A percentile compares a stretch with the other conserved stretches of the same genome.
Evolutionary conservation across 1,140 invertebrate species (phyloP).

Genomic region (Drosophila equinoxialis): DNA sequence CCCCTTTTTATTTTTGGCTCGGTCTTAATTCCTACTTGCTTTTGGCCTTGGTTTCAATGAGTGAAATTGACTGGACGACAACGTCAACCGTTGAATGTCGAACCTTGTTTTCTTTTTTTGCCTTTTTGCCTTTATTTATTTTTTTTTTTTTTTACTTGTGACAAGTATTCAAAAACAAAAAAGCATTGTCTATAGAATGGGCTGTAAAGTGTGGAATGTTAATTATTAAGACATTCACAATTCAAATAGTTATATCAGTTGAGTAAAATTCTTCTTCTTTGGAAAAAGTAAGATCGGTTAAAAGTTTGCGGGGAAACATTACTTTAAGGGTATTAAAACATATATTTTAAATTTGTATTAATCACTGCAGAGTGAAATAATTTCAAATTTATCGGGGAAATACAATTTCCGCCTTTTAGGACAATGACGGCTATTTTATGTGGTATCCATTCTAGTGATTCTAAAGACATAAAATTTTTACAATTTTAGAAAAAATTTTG

Average conservation of each 20-base stretch:
- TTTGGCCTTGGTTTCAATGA: conserved; percentile 22
- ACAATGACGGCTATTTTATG: too few species aligned
- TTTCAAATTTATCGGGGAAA: too few species aligned
- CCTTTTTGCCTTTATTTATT: neutral
- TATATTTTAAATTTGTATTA: too few species aligned
- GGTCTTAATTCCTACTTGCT: conserved; percentile 48
- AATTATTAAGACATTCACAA: neutral
- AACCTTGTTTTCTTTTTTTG: neutral
- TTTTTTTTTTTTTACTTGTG: too few species aligned
- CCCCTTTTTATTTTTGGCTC: neutral
- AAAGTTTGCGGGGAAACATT: too few species aligned
- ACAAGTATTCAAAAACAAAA: neutral
- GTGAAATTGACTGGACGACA: conserved; percentile 31
- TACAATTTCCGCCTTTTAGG: too few species aligned
- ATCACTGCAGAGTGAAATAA: too few species aligned
- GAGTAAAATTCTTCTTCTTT: neutral
- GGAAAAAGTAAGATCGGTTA: neutral
- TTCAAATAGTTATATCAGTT: neutral
- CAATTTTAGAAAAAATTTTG: too few species aligned
- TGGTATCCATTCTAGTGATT: too few species aligned
- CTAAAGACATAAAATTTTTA: too few species aligned
- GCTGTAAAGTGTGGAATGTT: neutral
- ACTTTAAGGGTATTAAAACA: too few species aligned
- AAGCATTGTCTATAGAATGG: neutral
- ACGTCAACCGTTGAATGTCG: conserved; percentile 12